A percentile compares a stretch with the other conserved stretches of the same genome.
Conservation (phyloP, 2,888 invertebrate genomes). For the Ferrisia virgata region DNA sequence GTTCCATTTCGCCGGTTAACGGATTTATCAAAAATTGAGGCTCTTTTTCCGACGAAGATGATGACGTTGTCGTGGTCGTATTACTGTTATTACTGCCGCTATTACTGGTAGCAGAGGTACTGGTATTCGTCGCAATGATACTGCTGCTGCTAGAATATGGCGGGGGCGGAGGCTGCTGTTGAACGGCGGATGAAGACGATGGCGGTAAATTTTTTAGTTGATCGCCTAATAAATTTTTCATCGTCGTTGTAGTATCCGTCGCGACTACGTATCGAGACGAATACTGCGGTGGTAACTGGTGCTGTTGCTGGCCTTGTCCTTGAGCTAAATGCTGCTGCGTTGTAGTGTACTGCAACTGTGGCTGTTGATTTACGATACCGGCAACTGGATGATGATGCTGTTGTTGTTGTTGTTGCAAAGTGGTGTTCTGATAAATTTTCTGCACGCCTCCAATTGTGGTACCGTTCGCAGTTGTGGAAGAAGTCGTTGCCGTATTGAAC, state of each 20-base stretch:
- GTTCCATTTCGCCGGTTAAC: constrained; percentile 77
- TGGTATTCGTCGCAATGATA: no score
- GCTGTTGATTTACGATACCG: neutral
- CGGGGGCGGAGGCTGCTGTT: neutral
- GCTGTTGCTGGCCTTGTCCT: constrained; percentile 29
- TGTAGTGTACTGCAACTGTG: neutral
- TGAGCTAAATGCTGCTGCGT: constrained; percentile 40
- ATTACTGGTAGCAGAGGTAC: no score
- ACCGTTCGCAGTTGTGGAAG: neutral
- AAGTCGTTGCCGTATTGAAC: neutral
- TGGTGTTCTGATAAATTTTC: neutral
- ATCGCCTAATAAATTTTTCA: neutral
- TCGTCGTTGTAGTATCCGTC: neutral
- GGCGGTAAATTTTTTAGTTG: neutral
- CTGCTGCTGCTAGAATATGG: neutral
- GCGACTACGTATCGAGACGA: constrained; percentile 25
- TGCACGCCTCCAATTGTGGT: neutral
- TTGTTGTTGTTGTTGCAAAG: neutral
- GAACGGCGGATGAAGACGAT: neutral
- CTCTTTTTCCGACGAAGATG: constrained; percentile 58
- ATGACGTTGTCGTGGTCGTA: constrained; percentile 48
- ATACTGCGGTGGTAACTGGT: constrained; percentile 37
- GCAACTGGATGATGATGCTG: neutral
- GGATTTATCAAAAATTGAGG: constrained; percentile 86
- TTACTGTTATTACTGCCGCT: neutral